Percentiles rank a stretch among this genome's conserved stretches.
phyloP scores from a whole-genome alignment of 2,888 invertebrate genomes.

The Palloptera scutellata region DNA sequence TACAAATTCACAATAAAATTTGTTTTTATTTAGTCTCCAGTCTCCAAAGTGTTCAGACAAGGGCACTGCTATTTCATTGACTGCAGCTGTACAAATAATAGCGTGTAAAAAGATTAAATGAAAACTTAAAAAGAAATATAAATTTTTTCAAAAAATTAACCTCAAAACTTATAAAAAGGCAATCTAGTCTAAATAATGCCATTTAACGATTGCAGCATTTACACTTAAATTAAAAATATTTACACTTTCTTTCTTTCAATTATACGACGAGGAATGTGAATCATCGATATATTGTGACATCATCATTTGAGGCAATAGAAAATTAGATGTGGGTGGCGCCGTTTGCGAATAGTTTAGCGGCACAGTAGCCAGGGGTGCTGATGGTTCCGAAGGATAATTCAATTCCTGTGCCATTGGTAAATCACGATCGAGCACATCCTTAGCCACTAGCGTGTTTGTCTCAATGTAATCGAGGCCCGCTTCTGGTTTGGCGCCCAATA shows the following conservation, averaged over 20 bases:
- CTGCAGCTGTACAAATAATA: too few relatives aligned
- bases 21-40: too few relatives aligned
- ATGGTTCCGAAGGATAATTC: conserved; percentile 54
- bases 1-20: too few relatives aligned
- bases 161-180: not conserved
- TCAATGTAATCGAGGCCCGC: conserved; percentile 58
- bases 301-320: conserved; percentile 41
- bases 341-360: conserved; percentile 52
- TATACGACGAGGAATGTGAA: conserved; percentile 3
- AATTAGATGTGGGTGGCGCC: conserved; percentile 36
- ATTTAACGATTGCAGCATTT: too few relatives aligned
- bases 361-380: conserved; percentile 52
- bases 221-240: conserved; percentile 5
- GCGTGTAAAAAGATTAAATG: too few relatives aligned
- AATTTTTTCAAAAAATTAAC: not conserved
- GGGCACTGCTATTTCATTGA: too few relatives aligned
- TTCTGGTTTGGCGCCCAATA: conserved; percentile 60
- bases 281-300: conserved; percentile 27
- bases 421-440: conserved; percentile 56
- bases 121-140: too few relatives aligned
- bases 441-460: conserved; percentile 55
- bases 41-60: too few relatives aligned
- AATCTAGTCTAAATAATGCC: not conserved
- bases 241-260: not conserved
- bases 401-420: conserved; percentile 56